Conservation (phyloP, 2,797 vertebrate species). For the Peromyscus attwateri region DNA sequence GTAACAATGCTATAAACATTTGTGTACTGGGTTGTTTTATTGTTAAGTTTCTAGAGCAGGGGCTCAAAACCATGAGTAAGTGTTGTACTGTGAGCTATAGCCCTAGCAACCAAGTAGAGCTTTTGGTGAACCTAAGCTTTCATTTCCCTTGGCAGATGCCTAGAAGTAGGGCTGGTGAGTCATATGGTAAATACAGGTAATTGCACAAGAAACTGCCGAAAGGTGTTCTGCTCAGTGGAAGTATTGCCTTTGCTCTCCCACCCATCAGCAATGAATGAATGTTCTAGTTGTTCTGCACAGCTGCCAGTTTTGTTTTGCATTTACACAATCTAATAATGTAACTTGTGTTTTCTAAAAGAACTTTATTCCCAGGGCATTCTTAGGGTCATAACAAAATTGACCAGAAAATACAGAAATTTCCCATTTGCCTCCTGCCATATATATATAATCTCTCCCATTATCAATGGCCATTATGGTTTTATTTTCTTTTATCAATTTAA, state of each 20-base stretch:
- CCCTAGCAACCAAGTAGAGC: background rate
- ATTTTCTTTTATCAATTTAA: background rate
- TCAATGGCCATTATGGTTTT: background rate
- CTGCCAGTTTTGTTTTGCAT: background rate
- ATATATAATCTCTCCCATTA: background rate
- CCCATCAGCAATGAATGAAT: background rate
- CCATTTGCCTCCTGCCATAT: background rate
- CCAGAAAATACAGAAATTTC: background rate
- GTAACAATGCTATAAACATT: slow-evolving; percentile 9
- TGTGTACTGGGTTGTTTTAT: background rate
- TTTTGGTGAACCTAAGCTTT: background rate
- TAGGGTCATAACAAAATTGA: background rate
- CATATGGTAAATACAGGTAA: slow-evolving; percentile 27
- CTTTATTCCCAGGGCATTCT: background rate
- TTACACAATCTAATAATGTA: background rate
- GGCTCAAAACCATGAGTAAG: background rate
- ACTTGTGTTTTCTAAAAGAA: background rate
- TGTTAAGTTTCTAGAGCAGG: background rate
- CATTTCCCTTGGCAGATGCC: background rate
- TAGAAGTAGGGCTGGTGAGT: background rate
- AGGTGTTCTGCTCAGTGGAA: background rate
- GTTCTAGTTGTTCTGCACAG: background rate
- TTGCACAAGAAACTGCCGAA: background rate
- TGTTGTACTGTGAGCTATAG: background rate
- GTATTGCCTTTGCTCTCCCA: background rate